These are phyloP conservation scores for Tenebrio molitor DNA, from an alignment of 1,140 invertebrate genomes.

Conservation along the genomic window DNA sequence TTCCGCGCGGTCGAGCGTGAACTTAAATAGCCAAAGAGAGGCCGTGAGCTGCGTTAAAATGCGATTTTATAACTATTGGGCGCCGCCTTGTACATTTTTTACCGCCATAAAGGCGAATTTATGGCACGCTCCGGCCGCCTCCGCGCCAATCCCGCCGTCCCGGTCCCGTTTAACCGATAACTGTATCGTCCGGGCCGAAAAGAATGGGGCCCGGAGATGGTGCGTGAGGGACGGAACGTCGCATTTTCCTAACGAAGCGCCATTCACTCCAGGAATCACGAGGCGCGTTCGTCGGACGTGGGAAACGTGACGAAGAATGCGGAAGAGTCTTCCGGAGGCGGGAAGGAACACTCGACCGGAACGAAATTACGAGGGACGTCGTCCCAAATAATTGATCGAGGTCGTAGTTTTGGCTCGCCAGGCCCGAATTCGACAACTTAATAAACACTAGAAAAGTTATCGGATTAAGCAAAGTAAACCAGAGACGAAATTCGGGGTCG, in stretches of 20 bases:
- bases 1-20: conserved; percentile 54
- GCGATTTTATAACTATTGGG: conserved; percentile 51
- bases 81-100: conserved; percentile 61
- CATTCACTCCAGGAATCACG: too few relatives aligned
- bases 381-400: conserved; percentile 16
- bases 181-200: conserved; percentile 11
- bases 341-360: neutral
- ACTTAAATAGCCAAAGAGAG: conserved; percentile 53
- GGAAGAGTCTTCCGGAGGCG: too few relatives aligned
- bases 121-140: conserved; percentile 10
- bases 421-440: conserved; percentile 12
- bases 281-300: too few relatives aligned
- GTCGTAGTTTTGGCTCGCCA: conserved; percentile 17
- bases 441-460: conserved; percentile 36
- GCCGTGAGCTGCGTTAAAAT: conserved; percentile 52
- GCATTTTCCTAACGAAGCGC: too few relatives aligned
- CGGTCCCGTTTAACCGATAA: conserved; percentile 14
- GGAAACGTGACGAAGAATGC: too few relatives aligned
- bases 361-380: neutral
- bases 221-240: too few relatives aligned
- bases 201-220: too few relatives aligned
- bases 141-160: neutral
- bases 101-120: conserved; percentile 28
- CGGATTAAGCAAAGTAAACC: conserved; percentile 33
- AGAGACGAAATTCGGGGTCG: neutral